A percentile compares a stretch with the other conserved stretches of the same genome.
These are phyloP conservation scores for Spilosoma lubricipeda DNA, from an alignment of 2,888 invertebrate species.

Conservation along the genomic window DNA sequence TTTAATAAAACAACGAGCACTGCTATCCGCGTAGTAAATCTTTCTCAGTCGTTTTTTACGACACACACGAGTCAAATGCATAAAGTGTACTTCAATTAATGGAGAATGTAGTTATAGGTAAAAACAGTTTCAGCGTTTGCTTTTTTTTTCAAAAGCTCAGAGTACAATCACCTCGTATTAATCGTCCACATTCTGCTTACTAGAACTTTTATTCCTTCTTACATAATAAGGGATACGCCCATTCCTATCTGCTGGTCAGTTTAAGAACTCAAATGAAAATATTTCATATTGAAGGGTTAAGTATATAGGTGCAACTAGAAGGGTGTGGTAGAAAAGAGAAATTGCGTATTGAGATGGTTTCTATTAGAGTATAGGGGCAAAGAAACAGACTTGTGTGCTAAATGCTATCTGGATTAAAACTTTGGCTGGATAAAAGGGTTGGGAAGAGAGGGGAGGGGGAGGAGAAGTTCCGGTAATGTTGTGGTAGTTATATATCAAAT, in stretches of 20 bases:
- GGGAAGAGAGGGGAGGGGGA: not conserved
- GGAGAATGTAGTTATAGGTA: too few species aligned
- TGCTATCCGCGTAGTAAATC: conserved; percentile 3
- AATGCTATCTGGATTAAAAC: too few species aligned
- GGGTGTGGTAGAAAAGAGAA: too few species aligned
- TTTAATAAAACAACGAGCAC: conserved; percentile 14
- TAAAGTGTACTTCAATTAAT: not conserved
- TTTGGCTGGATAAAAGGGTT: too few species aligned
- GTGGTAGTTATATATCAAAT: too few species aligned
- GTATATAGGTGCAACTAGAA: too few species aligned
- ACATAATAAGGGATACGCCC: not conserved
- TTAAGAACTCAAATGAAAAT: not conserved
- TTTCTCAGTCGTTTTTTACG: conserved; percentile 9
- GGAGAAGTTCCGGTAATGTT: too few species aligned
- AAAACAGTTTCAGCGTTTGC: too few species aligned
- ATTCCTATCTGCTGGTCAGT: not conserved
- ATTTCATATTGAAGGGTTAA: not conserved
- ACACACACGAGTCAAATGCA: conserved; percentile 3
- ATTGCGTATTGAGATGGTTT: too few species aligned
- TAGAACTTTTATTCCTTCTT: not conserved
- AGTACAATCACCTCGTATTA: not conserved
- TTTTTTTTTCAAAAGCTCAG: too few species aligned
- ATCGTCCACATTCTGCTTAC: not conserved
- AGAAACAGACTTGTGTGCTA: too few species aligned
- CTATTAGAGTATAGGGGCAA: too few species aligned